Percentiles rank a stretch among this genome's conserved stretches.
phyloP scores from a whole-genome alignment of 2,888 invertebrate genomes.

The Pyralis farinalis region DNA sequence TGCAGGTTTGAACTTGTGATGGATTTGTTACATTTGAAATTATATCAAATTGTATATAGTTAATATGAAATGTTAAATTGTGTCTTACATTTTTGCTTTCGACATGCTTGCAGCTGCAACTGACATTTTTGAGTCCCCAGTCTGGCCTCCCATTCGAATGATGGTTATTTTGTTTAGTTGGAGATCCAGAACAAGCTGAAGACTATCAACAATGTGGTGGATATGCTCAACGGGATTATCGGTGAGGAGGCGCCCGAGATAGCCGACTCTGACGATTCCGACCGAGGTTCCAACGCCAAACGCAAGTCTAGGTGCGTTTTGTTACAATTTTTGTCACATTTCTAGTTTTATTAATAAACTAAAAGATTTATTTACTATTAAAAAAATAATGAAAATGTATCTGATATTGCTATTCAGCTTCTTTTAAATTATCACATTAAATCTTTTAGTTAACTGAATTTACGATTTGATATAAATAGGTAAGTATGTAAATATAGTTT shows the following conservation, averaged over 20 bases:
- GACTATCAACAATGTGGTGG: conserved; percentile 92
- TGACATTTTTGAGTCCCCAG: conserved; percentile 11
- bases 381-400: not conserved
- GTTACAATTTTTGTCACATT: not conserved
- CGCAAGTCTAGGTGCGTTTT: conserved; percentile 67
- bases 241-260: conserved; percentile 82
- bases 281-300: conserved; percentile 45
- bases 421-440: not conserved
- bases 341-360: conserved; percentile 1
- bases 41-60: conserved; percentile 15
- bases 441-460: conserved; percentile 10
- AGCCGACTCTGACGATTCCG: conserved; percentile 43
- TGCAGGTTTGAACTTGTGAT: conserved; percentile 84
- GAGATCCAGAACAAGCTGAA: conserved; percentile 90
- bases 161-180: conserved; percentile 72
- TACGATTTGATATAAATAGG: conserved; percentile 12
- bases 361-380: not conserved
- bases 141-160: conserved; percentile 20
- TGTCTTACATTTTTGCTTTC: conserved; percentile 17
- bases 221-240: conserved; percentile 92
- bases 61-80: conserved; percentile 25
- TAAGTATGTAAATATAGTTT: conserved; percentile 21
- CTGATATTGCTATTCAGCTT: not conserved
- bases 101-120: conserved; percentile 25
- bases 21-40: not conserved